Evolutionary conservation across 2,113 vertebrate genomes (phyloP).

Genomic region (Anguilla japonica): DNA sequence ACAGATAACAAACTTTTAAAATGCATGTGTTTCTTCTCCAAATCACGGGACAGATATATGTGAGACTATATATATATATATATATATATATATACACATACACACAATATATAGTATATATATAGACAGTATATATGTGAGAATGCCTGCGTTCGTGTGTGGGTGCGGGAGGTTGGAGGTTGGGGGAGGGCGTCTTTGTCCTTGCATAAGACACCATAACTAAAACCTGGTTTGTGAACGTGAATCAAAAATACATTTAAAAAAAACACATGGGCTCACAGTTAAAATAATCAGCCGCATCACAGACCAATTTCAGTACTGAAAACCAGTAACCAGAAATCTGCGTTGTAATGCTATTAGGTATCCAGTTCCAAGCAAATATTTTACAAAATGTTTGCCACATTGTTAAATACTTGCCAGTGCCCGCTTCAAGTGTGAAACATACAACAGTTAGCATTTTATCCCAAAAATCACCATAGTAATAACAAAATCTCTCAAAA

Average conservation of each 20-base stretch:
- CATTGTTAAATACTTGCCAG: neutral
- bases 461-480: neutral
- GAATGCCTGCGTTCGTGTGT: neutral
- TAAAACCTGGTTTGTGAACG: neutral
- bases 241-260: neutral
- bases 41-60: neutral
- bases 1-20: neutral
- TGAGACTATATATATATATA: too few species aligned
- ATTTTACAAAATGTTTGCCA: neutral
- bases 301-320: neutral
- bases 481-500: too few species aligned
- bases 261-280: neutral
- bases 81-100: too few species aligned
- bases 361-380: neutral
- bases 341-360: neutral
- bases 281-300: neutral
- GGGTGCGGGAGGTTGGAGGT: neutral
- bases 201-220: neutral
- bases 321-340: neutral
- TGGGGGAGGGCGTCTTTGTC: neutral
- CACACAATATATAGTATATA: too few species aligned
- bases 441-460: neutral
- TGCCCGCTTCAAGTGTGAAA: neutral
- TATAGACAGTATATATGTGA: neutral
- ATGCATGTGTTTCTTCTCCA: neutral